phyloP scores from a whole-genome alignment of 2,888 invertebrate genomes.

The Helobdella robusta region DNA sequence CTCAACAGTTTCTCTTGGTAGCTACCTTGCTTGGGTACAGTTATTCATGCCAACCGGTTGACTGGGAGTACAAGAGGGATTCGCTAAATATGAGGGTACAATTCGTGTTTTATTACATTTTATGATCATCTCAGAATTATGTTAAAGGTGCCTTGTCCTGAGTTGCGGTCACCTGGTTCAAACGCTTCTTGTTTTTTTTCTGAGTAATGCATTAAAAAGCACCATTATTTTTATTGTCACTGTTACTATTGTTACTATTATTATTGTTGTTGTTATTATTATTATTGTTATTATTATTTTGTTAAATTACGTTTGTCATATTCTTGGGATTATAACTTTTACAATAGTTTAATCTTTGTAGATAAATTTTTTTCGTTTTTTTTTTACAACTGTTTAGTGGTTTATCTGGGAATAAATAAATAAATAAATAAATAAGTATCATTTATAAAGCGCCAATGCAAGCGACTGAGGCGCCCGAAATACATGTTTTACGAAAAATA shows the following conservation, averaged over 20 bases:
- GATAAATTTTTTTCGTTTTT: neutral
- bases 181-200: too few species aligned
- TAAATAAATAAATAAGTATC: too few species aligned
- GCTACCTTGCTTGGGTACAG: constrained; percentile 38
- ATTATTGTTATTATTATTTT: neutral
- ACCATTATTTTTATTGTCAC: neutral
- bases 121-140: too few species aligned
- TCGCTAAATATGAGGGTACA: constrained; percentile 44
- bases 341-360: neutral
- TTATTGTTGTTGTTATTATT: neutral
- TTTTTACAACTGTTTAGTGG: neutral
- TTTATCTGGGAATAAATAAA: too few species aligned
- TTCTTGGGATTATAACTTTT: neutral
- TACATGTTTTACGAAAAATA: too few species aligned
- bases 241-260: neutral
- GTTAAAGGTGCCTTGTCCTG: too few species aligned
- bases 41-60: constrained; percentile 45
- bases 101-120: too few species aligned
- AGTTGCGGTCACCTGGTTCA: too few species aligned
- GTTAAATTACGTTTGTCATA: neutral
- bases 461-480: too few species aligned
- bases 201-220: neutral
- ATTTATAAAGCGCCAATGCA: too few species aligned
- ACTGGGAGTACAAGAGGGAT: constrained; percentile 39
- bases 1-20: constrained; percentile 24